Percentiles rank a stretch among this genome's conserved stretches.
Evolutionary conservation across 2,113 vertebrate species (phyloP).

Genomic region (Peucedramus taeniatus): DNA sequence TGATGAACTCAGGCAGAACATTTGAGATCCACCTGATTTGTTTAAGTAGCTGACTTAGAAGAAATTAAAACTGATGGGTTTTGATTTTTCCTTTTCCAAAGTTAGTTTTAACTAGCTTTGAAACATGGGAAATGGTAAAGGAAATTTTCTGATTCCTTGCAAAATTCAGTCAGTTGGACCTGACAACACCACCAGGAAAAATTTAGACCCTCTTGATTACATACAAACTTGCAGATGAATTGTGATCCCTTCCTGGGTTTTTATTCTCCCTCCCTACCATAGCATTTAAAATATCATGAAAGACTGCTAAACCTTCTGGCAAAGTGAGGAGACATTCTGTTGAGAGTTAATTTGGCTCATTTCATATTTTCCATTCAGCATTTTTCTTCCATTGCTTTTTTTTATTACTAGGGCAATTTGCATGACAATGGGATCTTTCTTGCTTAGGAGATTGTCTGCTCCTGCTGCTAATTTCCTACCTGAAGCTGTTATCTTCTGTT

Average conservation of each 20-base stretch:
- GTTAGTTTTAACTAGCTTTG: neutral
- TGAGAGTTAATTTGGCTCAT: slow-evolving; percentile 42
- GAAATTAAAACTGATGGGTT: slow-evolving; percentile 45
- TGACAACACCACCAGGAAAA: neutral
- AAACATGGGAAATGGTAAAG: neutral
- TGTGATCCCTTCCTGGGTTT: neutral
- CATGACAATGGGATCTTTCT: slow-evolving; percentile 59
- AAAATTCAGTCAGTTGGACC: neutral
- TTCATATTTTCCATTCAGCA: slow-evolving; percentile 24
- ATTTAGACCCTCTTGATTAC: neutral
- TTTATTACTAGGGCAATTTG: slow-evolving; percentile 40
- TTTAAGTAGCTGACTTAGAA: slow-evolving; percentile 32
- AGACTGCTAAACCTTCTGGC: slow-evolving; percentile 1
- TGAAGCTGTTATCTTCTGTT: slow-evolving; percentile 51
- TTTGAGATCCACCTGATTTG: slow-evolving; percentile 26
- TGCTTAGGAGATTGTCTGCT: slow-evolving; percentile 45
- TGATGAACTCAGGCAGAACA: neutral
- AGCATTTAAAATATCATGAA: neutral
- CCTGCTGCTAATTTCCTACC: slow-evolving; percentile 50
- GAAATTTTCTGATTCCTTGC: neutral
- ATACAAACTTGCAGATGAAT: neutral
- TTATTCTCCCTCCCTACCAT: neutral
- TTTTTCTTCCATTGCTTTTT: slow-evolving; percentile 47
- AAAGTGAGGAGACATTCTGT: slow-evolving; percentile 22
- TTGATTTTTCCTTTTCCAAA: slow-evolving; percentile 25